Evolutionary conservation across 2,113 vertebrate genomes (phyloP).

Genomic region (Benthochromis sp.): DNA sequence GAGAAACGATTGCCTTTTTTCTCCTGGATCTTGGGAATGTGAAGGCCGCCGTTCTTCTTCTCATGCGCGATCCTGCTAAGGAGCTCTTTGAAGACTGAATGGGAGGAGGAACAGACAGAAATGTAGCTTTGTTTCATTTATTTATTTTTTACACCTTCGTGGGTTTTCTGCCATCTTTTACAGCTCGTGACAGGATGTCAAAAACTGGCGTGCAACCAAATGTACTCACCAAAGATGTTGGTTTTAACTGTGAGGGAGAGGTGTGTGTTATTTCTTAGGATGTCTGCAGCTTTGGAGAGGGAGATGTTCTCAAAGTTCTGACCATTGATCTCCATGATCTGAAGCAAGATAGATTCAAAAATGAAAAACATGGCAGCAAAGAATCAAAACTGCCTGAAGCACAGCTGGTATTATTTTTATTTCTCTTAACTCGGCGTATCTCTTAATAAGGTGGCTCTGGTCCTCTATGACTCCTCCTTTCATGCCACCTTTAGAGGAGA

Average conservation of each 20-base stretch:
- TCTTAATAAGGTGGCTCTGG: not conserved
- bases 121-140: not conserved
- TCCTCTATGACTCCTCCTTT: not conserved
- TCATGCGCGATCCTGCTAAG: conserved; percentile 86
- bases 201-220: not conserved
- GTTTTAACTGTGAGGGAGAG: conserved; percentile 96
- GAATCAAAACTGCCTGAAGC: not conserved
- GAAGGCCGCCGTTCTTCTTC: conserved; percentile 84
- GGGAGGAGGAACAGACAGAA: not conserved
- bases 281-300: conserved; percentile 86
- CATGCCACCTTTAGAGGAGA: not conserved
- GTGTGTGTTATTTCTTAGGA: conserved; percentile 91
- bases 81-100: conserved; percentile 90
- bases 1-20: conserved; percentile 96
- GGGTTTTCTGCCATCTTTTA: not conserved
- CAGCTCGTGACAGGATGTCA: not conserved
- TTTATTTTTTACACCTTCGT: not conserved
- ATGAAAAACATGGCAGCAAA: not conserved
- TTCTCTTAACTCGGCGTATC: not conserved
- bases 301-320: conserved; percentile 98
- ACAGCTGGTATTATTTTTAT: not conserved
- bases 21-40: conserved; percentile 95
- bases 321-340: conserved; percentile 98
- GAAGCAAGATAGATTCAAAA: not conserved
- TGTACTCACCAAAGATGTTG: conserved; percentile 91